Conservation (phyloP, 1,140 invertebrate species). For the Lepidurus couesii region DNA sequence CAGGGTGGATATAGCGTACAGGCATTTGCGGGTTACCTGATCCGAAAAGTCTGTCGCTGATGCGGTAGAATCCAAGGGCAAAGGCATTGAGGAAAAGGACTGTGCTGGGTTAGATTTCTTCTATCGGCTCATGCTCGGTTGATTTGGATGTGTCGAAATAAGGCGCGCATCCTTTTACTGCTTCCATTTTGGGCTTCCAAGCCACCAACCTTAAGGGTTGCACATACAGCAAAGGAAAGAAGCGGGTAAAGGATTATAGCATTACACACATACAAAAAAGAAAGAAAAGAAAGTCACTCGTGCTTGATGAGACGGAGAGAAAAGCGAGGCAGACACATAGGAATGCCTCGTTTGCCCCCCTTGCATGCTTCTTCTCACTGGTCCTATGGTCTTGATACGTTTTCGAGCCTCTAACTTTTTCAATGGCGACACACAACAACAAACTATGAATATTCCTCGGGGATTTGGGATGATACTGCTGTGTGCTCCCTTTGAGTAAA, state of each 20-base stretch:
- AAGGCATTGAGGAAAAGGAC: neutral
- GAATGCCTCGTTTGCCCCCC: neutral
- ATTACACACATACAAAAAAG: too few species aligned
- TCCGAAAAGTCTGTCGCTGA: neutral
- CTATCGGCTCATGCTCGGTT: slow-evolving; percentile 17
- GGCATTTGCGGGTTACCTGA: neutral
- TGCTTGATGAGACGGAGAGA: slow-evolving; percentile 7
- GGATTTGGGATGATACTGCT: neutral
- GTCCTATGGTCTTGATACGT: neutral
- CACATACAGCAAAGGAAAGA: neutral
- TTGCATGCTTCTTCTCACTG: neutral
- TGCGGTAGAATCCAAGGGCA: neutral
- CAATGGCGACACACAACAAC: neutral
- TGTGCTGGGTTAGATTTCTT: neutral
- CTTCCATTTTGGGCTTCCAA: slow-evolving; percentile 21
- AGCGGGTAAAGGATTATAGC: slow-evolving; percentile 6
- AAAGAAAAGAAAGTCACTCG: neutral
- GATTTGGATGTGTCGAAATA: neutral
- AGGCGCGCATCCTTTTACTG: slow-evolving; percentile 9
- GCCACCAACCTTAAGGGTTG: slow-evolving; percentile 3
- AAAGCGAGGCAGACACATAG: slow-evolving; percentile 10
- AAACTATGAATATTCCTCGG: neutral
- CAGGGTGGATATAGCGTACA: too few species aligned
- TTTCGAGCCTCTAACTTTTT: neutral
- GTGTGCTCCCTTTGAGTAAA: neutral